These are phyloP conservation scores for Florisuga fusca DNA, from an alignment of 2,797 vertebrate species.

Conservation along the genomic window DNA sequence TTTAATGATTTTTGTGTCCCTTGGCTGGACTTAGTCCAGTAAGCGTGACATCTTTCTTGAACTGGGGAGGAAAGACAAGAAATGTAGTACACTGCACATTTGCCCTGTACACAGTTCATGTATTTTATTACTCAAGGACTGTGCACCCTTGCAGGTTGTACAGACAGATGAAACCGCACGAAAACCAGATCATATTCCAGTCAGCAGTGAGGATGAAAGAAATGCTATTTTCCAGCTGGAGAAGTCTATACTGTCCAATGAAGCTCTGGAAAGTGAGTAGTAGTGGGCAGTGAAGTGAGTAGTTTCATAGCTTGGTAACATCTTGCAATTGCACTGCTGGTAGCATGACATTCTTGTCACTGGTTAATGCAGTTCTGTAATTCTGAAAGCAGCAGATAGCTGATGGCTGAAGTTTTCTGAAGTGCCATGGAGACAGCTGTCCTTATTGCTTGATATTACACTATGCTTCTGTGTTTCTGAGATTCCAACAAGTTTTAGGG, in stretches of 20 bases:
- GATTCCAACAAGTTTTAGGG: neutral
- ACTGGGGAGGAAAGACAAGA: neutral
- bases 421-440: neutral
- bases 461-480: neutral
- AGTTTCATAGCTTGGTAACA: neutral
- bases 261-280: constrained; percentile 86
- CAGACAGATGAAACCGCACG: constrained; percentile 94
- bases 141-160: constrained; percentile 83
- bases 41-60: neutral
- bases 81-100: neutral
- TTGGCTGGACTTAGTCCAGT: neutral
- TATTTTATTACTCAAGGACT: neutral
- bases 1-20: neutral
- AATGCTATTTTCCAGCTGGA: constrained; percentile 90
- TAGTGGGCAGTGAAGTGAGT: neutral
- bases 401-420: neutral
- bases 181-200: constrained; percentile 90
- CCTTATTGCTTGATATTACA: neutral
- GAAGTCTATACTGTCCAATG: constrained; percentile 81
- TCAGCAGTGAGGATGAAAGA: constrained; percentile 95
- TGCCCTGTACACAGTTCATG: neutral
- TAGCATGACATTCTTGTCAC: neutral
- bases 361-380: neutral
- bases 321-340: neutral
- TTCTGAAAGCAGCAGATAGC: neutral